These are phyloP conservation scores for Falco biarmicus DNA, from an alignment of 2,797 vertebrate genomes.

Conservation along the genomic window DNA sequence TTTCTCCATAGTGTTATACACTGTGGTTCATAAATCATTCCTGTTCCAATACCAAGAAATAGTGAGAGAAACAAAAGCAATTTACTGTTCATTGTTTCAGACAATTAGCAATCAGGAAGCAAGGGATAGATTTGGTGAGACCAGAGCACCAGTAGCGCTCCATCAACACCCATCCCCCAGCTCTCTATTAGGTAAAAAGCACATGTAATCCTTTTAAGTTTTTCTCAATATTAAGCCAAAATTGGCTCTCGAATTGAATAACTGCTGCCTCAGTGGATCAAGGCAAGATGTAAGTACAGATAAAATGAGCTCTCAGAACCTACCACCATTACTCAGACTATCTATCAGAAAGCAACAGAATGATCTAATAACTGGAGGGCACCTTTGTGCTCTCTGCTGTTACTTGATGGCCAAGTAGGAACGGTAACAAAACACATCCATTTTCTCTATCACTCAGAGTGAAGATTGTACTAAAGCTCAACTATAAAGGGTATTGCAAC, in stretches of 20 bases:
- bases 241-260: conserved; percentile 18
- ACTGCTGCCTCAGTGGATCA: background rate
- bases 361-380: background rate
- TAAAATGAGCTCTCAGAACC: background rate
- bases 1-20: background rate
- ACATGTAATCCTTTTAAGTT: background rate
- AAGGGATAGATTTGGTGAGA: background rate
- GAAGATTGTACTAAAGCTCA: background rate
- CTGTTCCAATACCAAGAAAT: background rate
- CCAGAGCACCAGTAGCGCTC: background rate
- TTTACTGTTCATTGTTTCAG: background rate
- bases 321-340: background rate
- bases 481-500: background rate
- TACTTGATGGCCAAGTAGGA: background rate
- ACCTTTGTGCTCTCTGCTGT: background rate
- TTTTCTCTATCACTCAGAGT: background rate
- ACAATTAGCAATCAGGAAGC: background rate
- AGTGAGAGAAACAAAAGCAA: conserved; percentile 11
- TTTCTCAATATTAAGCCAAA: background rate
- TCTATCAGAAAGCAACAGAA: background rate
- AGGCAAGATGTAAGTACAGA: background rate
- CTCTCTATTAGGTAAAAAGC: background rate
- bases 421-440: background rate
- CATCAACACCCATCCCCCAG: background rate
- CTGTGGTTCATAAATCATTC: conserved; percentile 7